Percentiles rank a stretch among this genome's conserved stretches.
phyloP scores from a whole-genome alignment of 2,888 invertebrate genomes.

The Ectropis crepuscularia region DNA sequence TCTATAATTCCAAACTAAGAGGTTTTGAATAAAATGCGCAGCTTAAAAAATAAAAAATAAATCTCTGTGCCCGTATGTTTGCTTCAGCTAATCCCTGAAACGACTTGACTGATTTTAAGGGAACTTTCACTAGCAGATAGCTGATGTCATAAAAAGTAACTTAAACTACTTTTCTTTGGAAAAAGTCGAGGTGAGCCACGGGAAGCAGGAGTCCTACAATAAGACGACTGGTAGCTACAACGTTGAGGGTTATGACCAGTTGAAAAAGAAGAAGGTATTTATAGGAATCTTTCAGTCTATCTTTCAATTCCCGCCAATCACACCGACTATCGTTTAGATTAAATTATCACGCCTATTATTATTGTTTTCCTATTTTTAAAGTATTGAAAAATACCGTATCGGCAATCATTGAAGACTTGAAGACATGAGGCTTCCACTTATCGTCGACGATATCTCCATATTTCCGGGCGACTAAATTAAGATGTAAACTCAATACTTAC shows the following conservation, averaged over 20 bases:
- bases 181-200: too few species aligned
- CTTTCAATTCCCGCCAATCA: background rate
- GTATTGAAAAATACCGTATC: slow-evolving; percentile 18
- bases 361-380: background rate
- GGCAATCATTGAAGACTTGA: slow-evolving; percentile 8
- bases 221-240: slow-evolving; percentile 3
- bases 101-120: too few species aligned
- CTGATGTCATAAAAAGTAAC: too few species aligned
- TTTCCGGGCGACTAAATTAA: slow-evolving; percentile 3
- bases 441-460: slow-evolving; percentile 13
- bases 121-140: too few species aligned
- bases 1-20: too few species aligned
- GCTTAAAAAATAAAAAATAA: too few species aligned
- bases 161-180: too few species aligned
- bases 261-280: slow-evolving; percentile 3
- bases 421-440: slow-evolving; percentile 2
- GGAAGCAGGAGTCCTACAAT: background rate
- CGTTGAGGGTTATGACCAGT: slow-evolving; percentile 6
- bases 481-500: slow-evolving; percentile 19
- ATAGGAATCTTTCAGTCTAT: background rate
- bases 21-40: too few species aligned
- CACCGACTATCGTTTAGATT: background rate
- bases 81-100: too few species aligned
- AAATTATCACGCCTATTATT: background rate
- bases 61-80: too few species aligned